These are phyloP conservation scores for Enteromius unitaeniatus DNA, from an alignment of 2,797 vertebrate species.

Conservation along the genomic window DNA sequence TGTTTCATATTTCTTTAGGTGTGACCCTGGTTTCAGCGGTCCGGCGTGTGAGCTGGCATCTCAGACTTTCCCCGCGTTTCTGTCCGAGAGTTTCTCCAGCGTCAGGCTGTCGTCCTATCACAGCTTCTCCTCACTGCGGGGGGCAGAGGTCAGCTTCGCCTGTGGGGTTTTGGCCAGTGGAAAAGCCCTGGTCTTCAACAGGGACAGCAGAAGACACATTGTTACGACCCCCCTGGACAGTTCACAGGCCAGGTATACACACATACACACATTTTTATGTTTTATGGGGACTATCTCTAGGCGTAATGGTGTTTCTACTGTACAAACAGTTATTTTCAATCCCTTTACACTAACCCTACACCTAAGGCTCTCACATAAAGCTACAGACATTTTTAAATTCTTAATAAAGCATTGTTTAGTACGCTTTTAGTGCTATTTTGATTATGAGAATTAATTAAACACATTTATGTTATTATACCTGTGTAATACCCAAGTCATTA, in stretches of 20 bases:
- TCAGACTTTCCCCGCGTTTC: conserved; percentile 93
- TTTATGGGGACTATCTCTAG: background rate
- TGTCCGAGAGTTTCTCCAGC: conserved; percentile 93
- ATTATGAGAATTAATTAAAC: background rate
- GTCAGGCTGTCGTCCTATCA: conserved; percentile 95
- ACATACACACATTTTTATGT: background rate
- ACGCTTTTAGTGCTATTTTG: background rate
- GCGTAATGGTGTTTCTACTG: background rate
- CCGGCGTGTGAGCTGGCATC: conserved; percentile 94
- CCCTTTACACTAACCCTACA: background rate
- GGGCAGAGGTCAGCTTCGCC: conserved; percentile 96
- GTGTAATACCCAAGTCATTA: background rate
- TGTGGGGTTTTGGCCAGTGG: conserved; percentile 96
- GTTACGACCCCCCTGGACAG: conserved; percentile 94
- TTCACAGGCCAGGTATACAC: conserved; percentile 90
- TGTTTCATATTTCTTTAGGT: conserved; percentile 74
- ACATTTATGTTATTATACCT: background rate
- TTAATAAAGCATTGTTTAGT: background rate
- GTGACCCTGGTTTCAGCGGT: conserved; percentile 95
- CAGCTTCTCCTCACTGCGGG: conserved; percentile 95
- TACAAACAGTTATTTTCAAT: background rate
- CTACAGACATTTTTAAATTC: background rate
- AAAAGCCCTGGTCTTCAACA: conserved; percentile 97
- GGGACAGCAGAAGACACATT: conserved; percentile 91
- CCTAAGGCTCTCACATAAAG: background rate